Conservation (phyloP, 2,888 invertebrate species). For the Drosophila kambysellisi region DNA sequence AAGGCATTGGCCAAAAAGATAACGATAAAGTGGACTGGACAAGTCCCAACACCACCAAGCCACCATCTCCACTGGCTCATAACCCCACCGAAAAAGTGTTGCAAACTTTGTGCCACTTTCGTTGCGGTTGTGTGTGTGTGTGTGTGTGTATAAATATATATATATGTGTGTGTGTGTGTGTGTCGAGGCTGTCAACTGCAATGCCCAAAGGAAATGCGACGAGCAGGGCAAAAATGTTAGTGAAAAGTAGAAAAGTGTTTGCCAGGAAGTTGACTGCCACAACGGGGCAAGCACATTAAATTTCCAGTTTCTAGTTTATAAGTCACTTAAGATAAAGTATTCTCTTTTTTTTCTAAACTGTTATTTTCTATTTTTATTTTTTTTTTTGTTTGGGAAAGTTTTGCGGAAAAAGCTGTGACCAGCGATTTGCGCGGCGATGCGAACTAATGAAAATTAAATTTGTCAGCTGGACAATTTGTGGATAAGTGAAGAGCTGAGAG, state of each 20-base stretch:
- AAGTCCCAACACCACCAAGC: neutral
- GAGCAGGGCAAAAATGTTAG: conserved; percentile 70
- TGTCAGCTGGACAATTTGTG: conserved; percentile 39
- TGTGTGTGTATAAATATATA: conserved; percentile 5
- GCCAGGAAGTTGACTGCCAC: conserved; percentile 71
- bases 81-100: conserved; percentile 58
- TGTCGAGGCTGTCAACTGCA: conserved; percentile 75
- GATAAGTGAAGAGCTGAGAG: neutral
- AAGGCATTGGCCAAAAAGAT: conserved; percentile 71
- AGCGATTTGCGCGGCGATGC: conserved; percentile 49
- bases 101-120: conserved; percentile 79
- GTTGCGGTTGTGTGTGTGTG: conserved; percentile 51
- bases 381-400: conserved; percentile 12
- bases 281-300: conserved; percentile 72
- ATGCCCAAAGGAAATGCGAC: conserved; percentile 79
- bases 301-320: conserved; percentile 77
- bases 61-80: neutral
- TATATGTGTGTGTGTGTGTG: conserved; percentile 27
- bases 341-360: neutral
- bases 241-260: conserved; percentile 70
- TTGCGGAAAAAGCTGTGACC: conserved; percentile 29
- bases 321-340: conserved; percentile 76
- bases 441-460: conserved; percentile 78
- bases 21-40: conserved; percentile 36
- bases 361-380: neutral